Percentiles rank a stretch among this genome's conserved stretches.
Evolutionary conservation across 1,140 invertebrate species (phyloP).

Genomic region (Trachelipus rathkii): DNA sequence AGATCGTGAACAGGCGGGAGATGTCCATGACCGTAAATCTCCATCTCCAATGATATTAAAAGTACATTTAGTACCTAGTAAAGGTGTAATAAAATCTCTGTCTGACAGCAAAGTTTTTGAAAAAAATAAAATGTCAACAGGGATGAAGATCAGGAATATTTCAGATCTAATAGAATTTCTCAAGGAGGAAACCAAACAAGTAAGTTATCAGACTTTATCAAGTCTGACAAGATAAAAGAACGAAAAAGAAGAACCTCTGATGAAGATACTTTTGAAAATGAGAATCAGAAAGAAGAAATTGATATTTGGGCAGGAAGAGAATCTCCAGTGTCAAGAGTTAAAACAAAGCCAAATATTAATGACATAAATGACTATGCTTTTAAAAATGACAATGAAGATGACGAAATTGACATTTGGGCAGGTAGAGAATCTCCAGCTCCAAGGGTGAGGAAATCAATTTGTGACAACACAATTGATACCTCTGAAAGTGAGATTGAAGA

Average conservation of each 20-base stretch:
- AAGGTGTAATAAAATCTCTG: background rate
- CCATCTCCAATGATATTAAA: background rate
- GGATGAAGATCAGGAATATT: too few species aligned
- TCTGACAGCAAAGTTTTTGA: background rate
- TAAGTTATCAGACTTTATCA: too few species aligned
- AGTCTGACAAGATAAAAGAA: too few species aligned
- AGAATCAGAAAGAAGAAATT: background rate
- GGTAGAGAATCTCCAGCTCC: slow-evolving; percentile 23
- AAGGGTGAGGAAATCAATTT: background rate
- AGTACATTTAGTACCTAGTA: background rate
- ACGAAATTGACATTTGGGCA: slow-evolving; percentile 21
- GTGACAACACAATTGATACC: background rate
- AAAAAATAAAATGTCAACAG: too few species aligned
- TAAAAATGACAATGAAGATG: background rate
- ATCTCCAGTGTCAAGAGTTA: background rate
- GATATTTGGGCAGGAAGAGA: slow-evolving; percentile 11
- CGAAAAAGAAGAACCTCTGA: background rate
- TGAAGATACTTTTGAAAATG: background rate
- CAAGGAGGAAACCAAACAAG: too few species aligned
- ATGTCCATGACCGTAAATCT: background rate
- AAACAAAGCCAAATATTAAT: background rate
- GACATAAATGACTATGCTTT: background rate
- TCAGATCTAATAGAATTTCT: too few species aligned
- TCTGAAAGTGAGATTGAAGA: background rate
- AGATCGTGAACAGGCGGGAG: background rate